Conservation (phyloP, 2,888 invertebrate genomes). For the Octodonta nipae region DNA sequence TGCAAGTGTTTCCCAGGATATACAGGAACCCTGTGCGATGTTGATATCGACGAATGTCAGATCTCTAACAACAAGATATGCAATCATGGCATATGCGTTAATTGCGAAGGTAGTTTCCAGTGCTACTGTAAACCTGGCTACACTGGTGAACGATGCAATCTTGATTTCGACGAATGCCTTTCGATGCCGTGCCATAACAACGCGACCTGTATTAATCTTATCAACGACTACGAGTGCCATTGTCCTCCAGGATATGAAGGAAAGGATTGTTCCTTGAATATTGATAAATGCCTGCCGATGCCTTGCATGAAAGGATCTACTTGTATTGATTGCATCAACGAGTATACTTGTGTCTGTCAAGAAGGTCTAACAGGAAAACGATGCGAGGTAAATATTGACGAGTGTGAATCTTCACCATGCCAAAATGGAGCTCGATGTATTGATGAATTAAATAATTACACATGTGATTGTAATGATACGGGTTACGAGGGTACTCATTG, state of each 20-base stretch:
- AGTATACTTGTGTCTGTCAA: conserved; percentile 64
- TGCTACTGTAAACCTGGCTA: conserved; percentile 82
- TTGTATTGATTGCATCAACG: conserved; percentile 66
- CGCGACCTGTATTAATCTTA: conserved; percentile 67
- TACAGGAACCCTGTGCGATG: conserved; percentile 43
- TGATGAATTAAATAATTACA: conserved; percentile 65
- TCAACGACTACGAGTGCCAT: conserved; percentile 71
- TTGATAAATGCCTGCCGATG: conserved; percentile 67
- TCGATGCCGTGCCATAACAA: conserved; percentile 73
- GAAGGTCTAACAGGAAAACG: conserved; percentile 54
- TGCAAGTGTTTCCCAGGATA: conserved; percentile 61
- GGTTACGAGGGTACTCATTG: conserved; percentile 67
- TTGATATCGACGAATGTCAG: conserved; percentile 65
- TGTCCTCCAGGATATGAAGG: conserved; percentile 74
- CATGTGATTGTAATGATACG: conserved; percentile 67
- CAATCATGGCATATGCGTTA: conserved; percentile 71
- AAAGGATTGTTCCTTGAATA: conserved; percentile 66
- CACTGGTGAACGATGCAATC: conserved; percentile 70
- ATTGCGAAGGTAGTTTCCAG: conserved; percentile 61
- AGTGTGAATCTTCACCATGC: conserved; percentile 71
- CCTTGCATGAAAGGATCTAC: conserved; percentile 66
- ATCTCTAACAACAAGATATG: conserved; percentile 48
- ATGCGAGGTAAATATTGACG: conserved; percentile 73
- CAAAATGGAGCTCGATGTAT: conserved; percentile 63
- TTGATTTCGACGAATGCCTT: conserved; percentile 78